A percentile compares a stretch with the other conserved stretches of the same genome.
phyloP scores from a whole-genome alignment of 2,888 invertebrate species.

The Pandemis heparana region DNA sequence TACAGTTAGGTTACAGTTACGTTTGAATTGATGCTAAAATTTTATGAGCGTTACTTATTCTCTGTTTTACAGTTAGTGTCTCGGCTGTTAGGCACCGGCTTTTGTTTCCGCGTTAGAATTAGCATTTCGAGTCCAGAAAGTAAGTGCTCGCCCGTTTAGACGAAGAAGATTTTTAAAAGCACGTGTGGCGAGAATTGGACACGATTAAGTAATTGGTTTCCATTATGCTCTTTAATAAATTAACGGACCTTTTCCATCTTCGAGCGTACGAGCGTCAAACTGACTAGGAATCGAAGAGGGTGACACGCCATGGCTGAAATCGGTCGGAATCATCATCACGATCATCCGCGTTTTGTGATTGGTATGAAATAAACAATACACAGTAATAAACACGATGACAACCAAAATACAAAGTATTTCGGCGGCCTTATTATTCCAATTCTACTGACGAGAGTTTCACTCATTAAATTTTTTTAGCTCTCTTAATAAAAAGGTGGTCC shows the following conservation, averaged over 20 bases:
- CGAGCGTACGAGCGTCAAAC: too few relatives aligned
- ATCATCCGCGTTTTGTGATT: background rate
- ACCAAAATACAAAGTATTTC: too few relatives aligned
- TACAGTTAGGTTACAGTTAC: conserved; percentile 18
- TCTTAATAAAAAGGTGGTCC: conserved; percentile 64
- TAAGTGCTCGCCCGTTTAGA: conserved; percentile 48
- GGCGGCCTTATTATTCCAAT: conserved; percentile 48
- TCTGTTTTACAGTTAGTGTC: conserved; percentile 28
- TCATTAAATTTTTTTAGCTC: conserved; percentile 75
- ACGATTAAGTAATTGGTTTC: background rate
- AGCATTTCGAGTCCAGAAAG: conserved; percentile 61
- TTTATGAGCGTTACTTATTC: conserved; percentile 29
- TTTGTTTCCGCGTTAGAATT: conserved; percentile 48
- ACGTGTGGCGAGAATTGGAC: background rate
- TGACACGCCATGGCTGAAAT: too few relatives aligned
- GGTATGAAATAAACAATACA: background rate
- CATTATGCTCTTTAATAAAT: background rate
- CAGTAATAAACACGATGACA: too few relatives aligned
- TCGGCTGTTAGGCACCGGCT: conserved; percentile 16
- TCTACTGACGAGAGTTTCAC: conserved; percentile 66
- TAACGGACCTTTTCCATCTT: background rate
- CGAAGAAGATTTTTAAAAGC: background rate
- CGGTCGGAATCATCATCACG: too few relatives aligned
- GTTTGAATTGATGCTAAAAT: conserved; percentile 27
- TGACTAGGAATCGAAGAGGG: too few relatives aligned